Base-by-base conservation (phyloP, 2,113 vertebrate genomes). In the Bubo blakistoni region DNA sequence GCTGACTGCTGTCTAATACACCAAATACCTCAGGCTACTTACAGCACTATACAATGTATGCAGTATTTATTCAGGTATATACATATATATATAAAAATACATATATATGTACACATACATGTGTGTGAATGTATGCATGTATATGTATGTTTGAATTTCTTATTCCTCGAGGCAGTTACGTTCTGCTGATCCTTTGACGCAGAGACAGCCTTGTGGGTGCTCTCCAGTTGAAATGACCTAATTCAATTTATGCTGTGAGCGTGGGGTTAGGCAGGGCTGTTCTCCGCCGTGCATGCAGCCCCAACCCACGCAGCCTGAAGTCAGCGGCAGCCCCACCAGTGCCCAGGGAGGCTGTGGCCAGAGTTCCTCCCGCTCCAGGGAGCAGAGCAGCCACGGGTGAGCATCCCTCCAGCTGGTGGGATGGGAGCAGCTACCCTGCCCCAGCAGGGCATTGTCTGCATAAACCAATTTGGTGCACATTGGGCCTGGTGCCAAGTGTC, bases 271-370 rank as follows among this genome's bases (percentile, higher is more conserved):
- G 74, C 85, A 88, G 54, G 67, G 85, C 74, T 1, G 2, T 9
- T 54, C 54, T 44, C 20, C 2, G 0, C n/a, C 30, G 81, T 2
- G 1, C 6, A 3, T 17, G 42, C 65, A 81, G 81, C 47, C 78
- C 36, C 51, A 32, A 11, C 91, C 80, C 86, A 63, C 9, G 0
- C 93, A 96, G 91, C 57, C 65, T 82, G 57, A 46, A 32, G 66
- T 38, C 89, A 86, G 57, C 15, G 2, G 54, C 57, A 80, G 79
- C 76, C 82, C 47, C 82, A 63, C 42, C 76, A 58, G 54, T 54
- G 77, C 76, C 47, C 1, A 0, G 36, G 46, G 76, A 52, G 62
- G 40, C 58, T 5, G 9, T 0, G 2, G 40, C 36, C 0, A 0
- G 61, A 67, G 47, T 29, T 58, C 21, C 38, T 65, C 19, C 59